Evolutionary conservation across 2,888 invertebrate genomes (phyloP).

Genomic region (Nephrotoma flavescens): DNA sequence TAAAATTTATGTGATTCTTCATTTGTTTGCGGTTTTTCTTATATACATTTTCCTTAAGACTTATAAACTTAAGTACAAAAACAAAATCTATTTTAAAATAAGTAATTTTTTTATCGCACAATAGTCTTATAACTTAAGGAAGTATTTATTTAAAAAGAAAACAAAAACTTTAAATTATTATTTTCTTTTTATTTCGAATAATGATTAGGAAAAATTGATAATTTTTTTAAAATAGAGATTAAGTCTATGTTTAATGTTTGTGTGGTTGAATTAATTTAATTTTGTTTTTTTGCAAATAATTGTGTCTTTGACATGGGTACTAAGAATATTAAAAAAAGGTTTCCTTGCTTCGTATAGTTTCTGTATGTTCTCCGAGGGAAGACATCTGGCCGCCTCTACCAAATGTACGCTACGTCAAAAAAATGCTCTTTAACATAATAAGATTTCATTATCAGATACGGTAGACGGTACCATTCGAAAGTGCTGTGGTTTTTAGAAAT

Average conservation of each 20-base stretch:
- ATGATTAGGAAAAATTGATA: background rate
- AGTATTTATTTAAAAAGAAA: background rate
- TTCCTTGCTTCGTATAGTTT: background rate
- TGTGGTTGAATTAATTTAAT: background rate
- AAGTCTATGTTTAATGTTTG: background rate
- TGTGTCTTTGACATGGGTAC: background rate
- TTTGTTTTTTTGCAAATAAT: background rate
- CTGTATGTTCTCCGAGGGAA: too few species aligned
- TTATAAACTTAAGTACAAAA: background rate
- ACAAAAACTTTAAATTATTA: background rate
- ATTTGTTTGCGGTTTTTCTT: background rate
- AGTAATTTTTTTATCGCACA: background rate
- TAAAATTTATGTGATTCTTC: background rate
- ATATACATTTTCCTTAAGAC: background rate
- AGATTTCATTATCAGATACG: too few species aligned
- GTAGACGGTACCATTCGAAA: too few species aligned
- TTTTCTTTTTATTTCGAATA: background rate
- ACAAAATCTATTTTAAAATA: background rate
- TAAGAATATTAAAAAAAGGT: background rate
- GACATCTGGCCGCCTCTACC: too few species aligned
- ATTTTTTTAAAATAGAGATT: background rate
- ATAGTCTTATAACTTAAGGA: background rate
- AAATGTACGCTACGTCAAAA: too few species aligned
- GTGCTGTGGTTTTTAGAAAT: too few species aligned
- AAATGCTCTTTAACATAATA: too few species aligned